phyloP scores from a whole-genome alignment of 1,140 invertebrate species.

The Batillaria attramentaria region DNA sequence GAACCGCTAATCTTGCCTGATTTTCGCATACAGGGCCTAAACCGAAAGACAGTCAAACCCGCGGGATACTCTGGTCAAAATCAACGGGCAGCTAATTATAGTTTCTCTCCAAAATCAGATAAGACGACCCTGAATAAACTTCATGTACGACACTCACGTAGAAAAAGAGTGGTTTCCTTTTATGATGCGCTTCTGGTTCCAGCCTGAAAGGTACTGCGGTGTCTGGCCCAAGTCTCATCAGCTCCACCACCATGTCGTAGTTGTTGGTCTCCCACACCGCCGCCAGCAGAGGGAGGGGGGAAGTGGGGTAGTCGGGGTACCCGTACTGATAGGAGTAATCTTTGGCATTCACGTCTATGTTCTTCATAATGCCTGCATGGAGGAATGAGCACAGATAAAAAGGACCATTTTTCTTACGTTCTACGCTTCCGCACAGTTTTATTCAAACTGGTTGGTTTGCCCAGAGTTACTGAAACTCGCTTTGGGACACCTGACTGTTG shows the following conservation, averaged over 20 bases:
- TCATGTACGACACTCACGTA: slow-evolving; percentile 46
- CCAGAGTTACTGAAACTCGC: no score
- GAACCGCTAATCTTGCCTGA: no score
- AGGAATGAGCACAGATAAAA: neutral
- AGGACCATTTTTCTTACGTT: neutral
- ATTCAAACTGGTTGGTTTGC: no score
- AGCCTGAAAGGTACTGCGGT: slow-evolving; percentile 50
- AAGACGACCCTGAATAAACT: no score
- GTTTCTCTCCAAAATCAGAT: no score
- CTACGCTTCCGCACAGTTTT: neutral
- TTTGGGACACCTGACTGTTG: no score
- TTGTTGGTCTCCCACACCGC: slow-evolving; percentile 63
- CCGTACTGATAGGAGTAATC: slow-evolving; percentile 59
- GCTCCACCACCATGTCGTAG: slow-evolving; percentile 56
- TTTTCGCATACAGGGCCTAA: no score
- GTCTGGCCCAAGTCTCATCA: slow-evolving; percentile 61
- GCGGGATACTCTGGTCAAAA: no score
- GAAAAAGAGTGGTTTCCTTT: slow-evolving; percentile 59
- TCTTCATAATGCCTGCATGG: slow-evolving; percentile 50
- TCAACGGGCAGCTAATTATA: no score
- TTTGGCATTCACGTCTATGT: slow-evolving; percentile 48
- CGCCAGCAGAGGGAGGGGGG: slow-evolving; percentile 58
- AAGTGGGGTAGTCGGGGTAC: slow-evolving; percentile 53
- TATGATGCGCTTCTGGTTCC: slow-evolving; percentile 41
- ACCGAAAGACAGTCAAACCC: no score